These are phyloP conservation scores for Cataglyphis livida DNA, from an alignment of 2,888 invertebrate species.

Conservation along the genomic window DNA sequence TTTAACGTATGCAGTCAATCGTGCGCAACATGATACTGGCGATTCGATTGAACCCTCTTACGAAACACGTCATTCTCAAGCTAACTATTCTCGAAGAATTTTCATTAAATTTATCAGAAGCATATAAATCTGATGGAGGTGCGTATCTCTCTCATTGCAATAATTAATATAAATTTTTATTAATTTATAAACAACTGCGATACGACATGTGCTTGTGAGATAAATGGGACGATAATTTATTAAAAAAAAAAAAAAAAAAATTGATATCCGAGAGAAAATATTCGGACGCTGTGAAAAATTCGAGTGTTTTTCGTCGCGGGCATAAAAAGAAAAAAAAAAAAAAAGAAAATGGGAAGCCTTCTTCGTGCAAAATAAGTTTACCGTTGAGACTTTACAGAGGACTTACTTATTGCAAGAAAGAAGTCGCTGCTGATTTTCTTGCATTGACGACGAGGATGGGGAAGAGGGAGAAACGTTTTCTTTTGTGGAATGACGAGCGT, in stretches of 20 bases:
- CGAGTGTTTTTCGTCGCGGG: neutral
- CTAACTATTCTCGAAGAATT: neutral
- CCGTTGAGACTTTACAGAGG: neutral
- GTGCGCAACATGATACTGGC: neutral
- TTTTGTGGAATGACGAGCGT: conserved; percentile 30
- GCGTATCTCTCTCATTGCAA: neutral
- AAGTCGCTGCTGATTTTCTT: conserved; percentile 29
- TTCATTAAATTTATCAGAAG: neutral
- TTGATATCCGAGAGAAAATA: neutral
- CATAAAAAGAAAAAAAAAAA: no score
- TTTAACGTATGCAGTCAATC: conserved; percentile 7
- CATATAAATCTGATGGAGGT: neutral
- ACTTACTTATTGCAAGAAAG: neutral
- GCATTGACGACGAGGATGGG: conserved; percentile 10
- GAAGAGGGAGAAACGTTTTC: conserved; percentile 6
- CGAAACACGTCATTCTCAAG: neutral
- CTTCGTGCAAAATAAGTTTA: conserved; percentile 14
- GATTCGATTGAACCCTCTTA: neutral
- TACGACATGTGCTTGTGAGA: neutral
- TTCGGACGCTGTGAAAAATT: neutral
- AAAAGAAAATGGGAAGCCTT: neutral
- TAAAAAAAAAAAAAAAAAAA: neutral
- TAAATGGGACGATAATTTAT: neutral
- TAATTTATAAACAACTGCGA: neutral
- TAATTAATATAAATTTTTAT: neutral